Conservation (phyloP, 2,113 vertebrate genomes). For the Machaerirhynchus nigripectus region DNA sequence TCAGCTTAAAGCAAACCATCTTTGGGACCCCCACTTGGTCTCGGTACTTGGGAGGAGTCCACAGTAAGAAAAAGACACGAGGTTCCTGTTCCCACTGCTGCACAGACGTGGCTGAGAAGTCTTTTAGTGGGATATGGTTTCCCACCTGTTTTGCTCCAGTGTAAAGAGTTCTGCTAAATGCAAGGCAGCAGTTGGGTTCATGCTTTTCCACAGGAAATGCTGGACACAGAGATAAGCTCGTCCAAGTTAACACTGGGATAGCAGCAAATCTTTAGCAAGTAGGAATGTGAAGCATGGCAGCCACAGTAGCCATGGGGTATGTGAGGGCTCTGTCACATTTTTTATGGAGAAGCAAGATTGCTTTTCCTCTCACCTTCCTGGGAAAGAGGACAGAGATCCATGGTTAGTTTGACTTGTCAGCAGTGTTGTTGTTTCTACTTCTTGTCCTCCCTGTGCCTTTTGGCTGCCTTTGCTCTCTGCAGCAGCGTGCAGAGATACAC, state of each 20-base stretch:
- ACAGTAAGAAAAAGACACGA: accelerated
- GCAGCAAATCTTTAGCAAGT: not conserved
- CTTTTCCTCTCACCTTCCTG: not conserved
- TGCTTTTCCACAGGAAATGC: conserved; percentile 36
- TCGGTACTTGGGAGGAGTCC: not conserved
- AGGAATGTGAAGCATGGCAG: not conserved
- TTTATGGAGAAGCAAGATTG: not conserved
- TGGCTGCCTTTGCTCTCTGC: not conserved
- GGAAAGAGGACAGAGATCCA: not conserved
- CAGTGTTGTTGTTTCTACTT: not conserved
- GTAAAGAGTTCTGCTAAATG: not conserved
- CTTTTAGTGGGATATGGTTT: not conserved
- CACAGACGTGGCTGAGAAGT: not conserved
- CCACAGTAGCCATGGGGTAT: not conserved
- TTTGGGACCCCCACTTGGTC: not conserved
- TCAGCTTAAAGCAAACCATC: not conserved
- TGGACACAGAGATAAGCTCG: conserved; percentile 26
- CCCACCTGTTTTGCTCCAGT: not conserved
- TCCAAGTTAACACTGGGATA: not conserved
- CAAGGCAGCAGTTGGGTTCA: not conserved
- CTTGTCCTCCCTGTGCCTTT: not conserved
- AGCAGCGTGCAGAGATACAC: accelerated
- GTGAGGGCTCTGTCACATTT: not conserved
- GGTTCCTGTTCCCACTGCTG: not conserved
- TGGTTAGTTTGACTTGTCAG: not conserved